These are phyloP conservation scores for Caenorhabditis plicata DNA, from an alignment of 2,888 invertebrate genomes.

Conservation along the genomic window DNA sequence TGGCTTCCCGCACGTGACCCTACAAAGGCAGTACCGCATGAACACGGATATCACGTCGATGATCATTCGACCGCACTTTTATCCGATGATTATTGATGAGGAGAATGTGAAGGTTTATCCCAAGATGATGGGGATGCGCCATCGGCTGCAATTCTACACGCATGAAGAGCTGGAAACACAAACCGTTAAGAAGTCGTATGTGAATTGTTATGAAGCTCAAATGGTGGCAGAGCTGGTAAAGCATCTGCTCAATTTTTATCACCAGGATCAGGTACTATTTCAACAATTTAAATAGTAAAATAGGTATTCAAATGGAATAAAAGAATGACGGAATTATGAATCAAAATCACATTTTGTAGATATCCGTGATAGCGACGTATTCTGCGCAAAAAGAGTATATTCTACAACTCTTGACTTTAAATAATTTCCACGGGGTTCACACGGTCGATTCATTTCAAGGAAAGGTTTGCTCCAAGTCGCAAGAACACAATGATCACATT, in stretches of 20 bases:
- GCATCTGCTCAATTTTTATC: constrained; percentile 45
- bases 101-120: constrained; percentile 71
- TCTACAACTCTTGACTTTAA: too few species aligned
- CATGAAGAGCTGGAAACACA: constrained; percentile 30
- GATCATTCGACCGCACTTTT: constrained; percentile 73
- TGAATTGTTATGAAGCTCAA: constrained; percentile 45
- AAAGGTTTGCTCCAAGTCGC: constrained; percentile 8
- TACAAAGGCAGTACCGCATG: constrained; percentile 79
- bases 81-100: constrained; percentile 68
- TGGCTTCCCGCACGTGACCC: constrained; percentile 71
- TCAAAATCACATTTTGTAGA: too few species aligned
- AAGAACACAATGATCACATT: neutral
- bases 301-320: too few species aligned
- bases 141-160: constrained; percentile 74
- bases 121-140: constrained; percentile 72
- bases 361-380: constrained; percentile 78
- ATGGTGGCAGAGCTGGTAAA: constrained; percentile 69
- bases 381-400: constrained; percentile 75
- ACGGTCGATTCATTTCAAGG: constrained; percentile 49
- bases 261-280: too few species aligned
- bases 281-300: too few species aligned
- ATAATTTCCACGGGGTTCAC: too few species aligned
- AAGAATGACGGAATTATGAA: too few species aligned
- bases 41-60: constrained; percentile 73
- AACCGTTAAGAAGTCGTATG: constrained; percentile 8